These are phyloP conservation scores for Pachydiplax longipennis DNA, from an alignment of 2,888 invertebrate species.

Conservation along the genomic window DNA sequence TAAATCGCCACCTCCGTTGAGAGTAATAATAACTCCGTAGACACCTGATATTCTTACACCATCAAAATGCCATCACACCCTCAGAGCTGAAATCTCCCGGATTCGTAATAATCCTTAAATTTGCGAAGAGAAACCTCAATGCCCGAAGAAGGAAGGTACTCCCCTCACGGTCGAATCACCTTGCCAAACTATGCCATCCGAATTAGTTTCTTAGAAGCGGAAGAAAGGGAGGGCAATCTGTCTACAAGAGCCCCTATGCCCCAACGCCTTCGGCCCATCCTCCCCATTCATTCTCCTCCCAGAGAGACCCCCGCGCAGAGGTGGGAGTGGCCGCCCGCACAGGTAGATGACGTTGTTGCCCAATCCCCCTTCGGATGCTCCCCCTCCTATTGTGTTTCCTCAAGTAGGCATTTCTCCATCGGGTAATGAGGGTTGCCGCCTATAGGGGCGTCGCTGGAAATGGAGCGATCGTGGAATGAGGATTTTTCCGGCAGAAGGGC, in stretches of 20 bases:
- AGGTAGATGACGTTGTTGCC: conserved; percentile 35
- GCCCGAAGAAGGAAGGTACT: too few relatives aligned
- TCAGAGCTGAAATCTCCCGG: too few relatives aligned
- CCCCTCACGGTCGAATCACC: too few relatives aligned
- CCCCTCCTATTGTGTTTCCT: conserved; percentile 5
- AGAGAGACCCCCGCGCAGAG: not conserved
- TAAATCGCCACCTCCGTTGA: too few relatives aligned
- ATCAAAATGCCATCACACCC: too few relatives aligned
- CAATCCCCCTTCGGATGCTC: not conserved
- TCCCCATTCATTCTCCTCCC: not conserved
- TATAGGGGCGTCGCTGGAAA: conserved; percentile 2
- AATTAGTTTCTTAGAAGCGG: not conserved
- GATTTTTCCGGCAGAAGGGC: not conserved
- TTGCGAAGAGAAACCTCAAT: not conserved
- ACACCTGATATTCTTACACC: too few relatives aligned
- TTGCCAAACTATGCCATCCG: too few relatives aligned
- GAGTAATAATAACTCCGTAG: too few relatives aligned
- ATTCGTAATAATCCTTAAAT: too few relatives aligned
- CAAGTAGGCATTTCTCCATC: not conserved
- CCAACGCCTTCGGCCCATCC: not conserved
- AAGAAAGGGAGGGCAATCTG: not conserved
- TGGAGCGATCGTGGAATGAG: not conserved
- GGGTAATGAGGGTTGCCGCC: conserved; percentile 15
- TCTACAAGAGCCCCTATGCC: not conserved
- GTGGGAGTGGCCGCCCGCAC: conserved; percentile 15